Conservation (phyloP, 2,113 vertebrate species). For the Protobothrops flavoviridis region DNA sequence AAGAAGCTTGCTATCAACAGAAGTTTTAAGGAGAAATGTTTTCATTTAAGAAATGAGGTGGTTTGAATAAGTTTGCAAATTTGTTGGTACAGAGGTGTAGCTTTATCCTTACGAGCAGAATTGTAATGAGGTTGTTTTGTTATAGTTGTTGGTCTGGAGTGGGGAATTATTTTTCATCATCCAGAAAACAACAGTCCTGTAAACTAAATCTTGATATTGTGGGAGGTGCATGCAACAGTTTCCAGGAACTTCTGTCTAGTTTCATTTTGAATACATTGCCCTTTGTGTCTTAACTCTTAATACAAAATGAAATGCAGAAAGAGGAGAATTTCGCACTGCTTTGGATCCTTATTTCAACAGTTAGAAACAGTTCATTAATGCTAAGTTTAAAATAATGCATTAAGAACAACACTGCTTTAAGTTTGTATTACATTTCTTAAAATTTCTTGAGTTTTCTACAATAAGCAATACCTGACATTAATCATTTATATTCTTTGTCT, state of each 20-base stretch:
- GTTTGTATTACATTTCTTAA: background rate
- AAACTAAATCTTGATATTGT: constrained; percentile 42
- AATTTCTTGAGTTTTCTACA: background rate
- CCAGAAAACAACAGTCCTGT: constrained; percentile 52
- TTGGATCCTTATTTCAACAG: background rate
- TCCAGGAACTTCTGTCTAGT: constrained; percentile 48
- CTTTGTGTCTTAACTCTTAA: background rate
- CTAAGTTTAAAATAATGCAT: constrained; percentile 9
- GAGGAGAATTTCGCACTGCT: background rate
- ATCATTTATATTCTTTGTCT: background rate
- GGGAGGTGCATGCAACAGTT: constrained; percentile 32
- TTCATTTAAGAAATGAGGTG: background rate
- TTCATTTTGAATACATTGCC: constrained; percentile 52
- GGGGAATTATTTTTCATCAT: constrained; percentile 62
- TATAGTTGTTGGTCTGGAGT: constrained; percentile 52
- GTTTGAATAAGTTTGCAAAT: background rate
- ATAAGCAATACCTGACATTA: background rate
- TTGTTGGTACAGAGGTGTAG: background rate
- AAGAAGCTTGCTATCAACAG: background rate
- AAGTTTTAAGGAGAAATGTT: background rate
- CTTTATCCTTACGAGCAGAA: background rate
- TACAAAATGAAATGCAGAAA: constrained; percentile 28
- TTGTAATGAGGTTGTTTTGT: constrained; percentile 50
- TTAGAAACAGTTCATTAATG: constrained; percentile 12
- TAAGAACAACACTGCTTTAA: background rate